A percentile compares a stretch with the other conserved stretches of the same genome.
Conservation (phyloP, 2,113 vertebrate genomes). For the Halichoerus grypus region DNA sequence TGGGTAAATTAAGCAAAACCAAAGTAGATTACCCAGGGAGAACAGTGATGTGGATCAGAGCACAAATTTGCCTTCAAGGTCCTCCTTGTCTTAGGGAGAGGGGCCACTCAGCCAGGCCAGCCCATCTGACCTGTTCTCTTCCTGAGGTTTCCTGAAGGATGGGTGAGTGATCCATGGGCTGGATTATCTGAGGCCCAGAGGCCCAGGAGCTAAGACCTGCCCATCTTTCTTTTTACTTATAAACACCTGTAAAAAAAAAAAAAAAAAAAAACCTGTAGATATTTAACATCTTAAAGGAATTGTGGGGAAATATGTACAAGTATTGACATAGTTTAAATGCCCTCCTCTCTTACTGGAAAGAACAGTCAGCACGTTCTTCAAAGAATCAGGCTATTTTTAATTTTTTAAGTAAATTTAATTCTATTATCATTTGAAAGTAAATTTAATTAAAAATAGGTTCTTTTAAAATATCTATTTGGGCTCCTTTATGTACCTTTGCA, state of each 20-base stretch:
- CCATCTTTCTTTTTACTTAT: not conserved
- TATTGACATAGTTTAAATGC: not conserved
- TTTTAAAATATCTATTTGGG: not conserved
- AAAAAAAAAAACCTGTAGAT: not conserved
- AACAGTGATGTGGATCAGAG: not conserved
- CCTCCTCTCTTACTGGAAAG: not conserved
- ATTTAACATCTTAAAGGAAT: not conserved
- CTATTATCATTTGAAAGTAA: not conserved
- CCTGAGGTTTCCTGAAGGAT: not conserved
- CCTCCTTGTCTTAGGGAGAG: not conserved
- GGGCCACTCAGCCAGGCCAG: not conserved
- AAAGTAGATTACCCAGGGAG: not conserved
- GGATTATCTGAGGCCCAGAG: not conserved
- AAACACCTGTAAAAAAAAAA: not conserved
- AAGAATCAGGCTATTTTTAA: not conserved
- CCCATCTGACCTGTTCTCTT: not conserved
- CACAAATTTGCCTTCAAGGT: not conserved
- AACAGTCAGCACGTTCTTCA: not conserved
- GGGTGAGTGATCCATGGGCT: not conserved
- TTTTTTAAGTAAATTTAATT: constrained; percentile 41
- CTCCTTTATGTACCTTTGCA: not conserved
- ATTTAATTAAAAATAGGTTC: not conserved
- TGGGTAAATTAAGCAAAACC: not conserved
- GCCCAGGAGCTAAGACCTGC: not conserved
- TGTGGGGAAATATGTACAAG: not conserved